Base-by-base conservation (phyloP, 2,113 vertebrate species). In the Erpornis zantholeuca region DNA sequence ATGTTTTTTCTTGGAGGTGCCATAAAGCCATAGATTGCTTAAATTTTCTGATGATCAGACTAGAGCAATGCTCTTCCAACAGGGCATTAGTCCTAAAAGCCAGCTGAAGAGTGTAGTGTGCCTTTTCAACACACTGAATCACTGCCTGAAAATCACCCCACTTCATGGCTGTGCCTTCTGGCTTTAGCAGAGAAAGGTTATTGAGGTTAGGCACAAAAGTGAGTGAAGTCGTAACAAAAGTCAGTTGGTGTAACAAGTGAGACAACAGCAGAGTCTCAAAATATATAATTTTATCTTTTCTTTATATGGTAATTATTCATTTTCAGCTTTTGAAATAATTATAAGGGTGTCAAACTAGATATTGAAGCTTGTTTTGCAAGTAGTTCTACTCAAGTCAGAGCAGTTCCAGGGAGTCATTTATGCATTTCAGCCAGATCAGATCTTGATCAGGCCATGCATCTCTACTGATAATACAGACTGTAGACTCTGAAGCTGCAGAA, bases 291-390 rank as follows among this genome's bases (percentile, higher is more conserved):
- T 90, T 78, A 71, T 84, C 25, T 87, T 73, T 80, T 96, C 70
- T 57, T 71, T 35, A 45, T 64, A 91, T 18, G 73, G 75, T 25
- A 89, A 94, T 69, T 93, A 79, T 92, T 86, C 57, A 84, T 93
- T 95, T 69, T 80, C 88, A 91, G 47, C 76, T 94, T 94, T 65
- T 44, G 24, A 71, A 68, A 52, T 95, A 83, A 95, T 92, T 94
- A 19, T 14, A 36, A 79, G 36, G 73, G 52, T 36, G 68, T 76
- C 73, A 90, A 93, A 92, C 77, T 97, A 66, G 49, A 73, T 69
- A 59, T 64, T 93, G 23, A 29, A 70, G 20, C 3, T 84, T 31
- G 7, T 33, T 90, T 84, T 71, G 44, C 38, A 88, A 77, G 25
- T 9, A 56, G 38, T 42, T 78, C 65, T 61, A 9, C 44, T 68